These are phyloP conservation scores for Hybognathus amarus DNA, from an alignment of 2,797 vertebrate genomes.

Conservation along the genomic window DNA sequence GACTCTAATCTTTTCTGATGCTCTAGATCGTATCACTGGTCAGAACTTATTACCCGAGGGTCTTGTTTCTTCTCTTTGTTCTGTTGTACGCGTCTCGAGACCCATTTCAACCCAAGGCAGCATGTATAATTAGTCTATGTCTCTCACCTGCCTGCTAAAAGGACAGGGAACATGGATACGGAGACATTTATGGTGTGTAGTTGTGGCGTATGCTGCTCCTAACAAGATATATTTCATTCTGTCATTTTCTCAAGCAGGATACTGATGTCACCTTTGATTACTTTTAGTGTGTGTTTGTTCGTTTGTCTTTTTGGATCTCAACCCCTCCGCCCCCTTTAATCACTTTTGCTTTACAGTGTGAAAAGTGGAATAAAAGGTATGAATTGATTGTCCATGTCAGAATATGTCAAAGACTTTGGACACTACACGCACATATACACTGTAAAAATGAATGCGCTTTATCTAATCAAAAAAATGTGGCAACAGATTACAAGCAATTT, in stretches of 20 bases:
- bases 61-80: background rate
- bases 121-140: constrained; percentile 10
- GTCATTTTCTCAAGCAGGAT: background rate
- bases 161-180: background rate
- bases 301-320: too few relatives aligned
- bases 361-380: too few relatives aligned
- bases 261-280: background rate
- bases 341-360: too few relatives aligned
- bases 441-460: too few relatives aligned
- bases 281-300: background rate
- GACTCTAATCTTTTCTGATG: background rate
- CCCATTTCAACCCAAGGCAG: background rate
- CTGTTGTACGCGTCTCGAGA: background rate
- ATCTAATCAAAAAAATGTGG: too few relatives aligned
- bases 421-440: too few relatives aligned
- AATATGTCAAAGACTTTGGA: background rate
- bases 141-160: constrained; percentile 6
- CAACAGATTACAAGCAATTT: too few relatives aligned
- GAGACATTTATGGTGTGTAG: constrained; percentile 15
- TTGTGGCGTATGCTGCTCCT: background rate
- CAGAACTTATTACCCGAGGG: background rate
- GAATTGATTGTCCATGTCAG: background rate
- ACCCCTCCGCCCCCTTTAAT: too few relatives aligned
- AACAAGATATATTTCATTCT: background rate
- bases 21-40: background rate